phyloP scores from a whole-genome alignment of 2,113 vertebrate species.

The Cyprinodon brontotheroides region DNA sequence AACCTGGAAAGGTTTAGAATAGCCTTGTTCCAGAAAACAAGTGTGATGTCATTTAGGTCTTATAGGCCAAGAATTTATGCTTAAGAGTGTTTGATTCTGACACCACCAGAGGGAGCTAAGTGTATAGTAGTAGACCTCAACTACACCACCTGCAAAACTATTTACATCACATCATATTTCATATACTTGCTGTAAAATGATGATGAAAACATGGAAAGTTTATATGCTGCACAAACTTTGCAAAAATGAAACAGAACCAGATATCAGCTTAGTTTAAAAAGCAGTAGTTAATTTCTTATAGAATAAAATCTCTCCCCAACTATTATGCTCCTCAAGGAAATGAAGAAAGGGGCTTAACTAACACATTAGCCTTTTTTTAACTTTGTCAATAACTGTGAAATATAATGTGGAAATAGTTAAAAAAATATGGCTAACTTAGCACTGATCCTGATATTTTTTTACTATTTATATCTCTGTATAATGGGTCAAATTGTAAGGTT shows the following conservation, averaged over 20 bases:
- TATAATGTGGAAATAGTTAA: no score
- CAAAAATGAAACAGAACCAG: conserved; percentile 8
- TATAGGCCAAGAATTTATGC: conserved; percentile 12
- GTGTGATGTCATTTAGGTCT: conserved; percentile 48
- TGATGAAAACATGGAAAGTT: no score
- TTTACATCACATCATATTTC: no score
- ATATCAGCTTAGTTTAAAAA: conserved; percentile 14
- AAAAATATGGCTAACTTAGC: no score
- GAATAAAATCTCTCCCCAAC: background rate
- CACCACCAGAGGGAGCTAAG: conserved; percentile 64
- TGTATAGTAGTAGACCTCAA: background rate
- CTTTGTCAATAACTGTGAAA: no score
- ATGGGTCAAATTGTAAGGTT: no score
- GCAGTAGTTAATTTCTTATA: no score
- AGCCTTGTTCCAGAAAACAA: conserved; percentile 57
- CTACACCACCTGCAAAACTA: background rate
- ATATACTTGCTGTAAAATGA: no score
- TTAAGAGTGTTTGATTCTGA: conserved; percentile 5
- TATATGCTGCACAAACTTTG: no score
- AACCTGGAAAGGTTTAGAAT: conserved; percentile 55
- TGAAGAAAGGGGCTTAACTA: background rate
- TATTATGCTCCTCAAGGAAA: background rate
- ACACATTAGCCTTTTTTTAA: no score
- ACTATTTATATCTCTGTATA: no score
- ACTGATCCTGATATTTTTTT: no score